Percentiles rank a stretch among this genome's conserved stretches.
phyloP scores from a whole-genome alignment of 1,140 invertebrate genomes.

The Saxidomus purpurata region DNA sequence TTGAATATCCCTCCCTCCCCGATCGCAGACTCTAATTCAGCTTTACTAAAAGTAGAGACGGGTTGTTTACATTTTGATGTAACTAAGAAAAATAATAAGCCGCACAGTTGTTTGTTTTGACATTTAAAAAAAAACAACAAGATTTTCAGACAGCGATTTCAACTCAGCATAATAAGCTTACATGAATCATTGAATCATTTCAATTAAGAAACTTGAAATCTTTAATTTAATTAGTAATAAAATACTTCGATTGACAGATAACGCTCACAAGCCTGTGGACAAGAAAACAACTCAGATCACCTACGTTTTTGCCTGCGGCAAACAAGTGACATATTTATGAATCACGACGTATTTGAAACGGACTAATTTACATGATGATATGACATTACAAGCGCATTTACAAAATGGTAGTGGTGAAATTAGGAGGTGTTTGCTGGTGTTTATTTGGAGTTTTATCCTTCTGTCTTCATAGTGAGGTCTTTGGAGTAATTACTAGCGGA shows the following conservation, averaged over 20 bases:
- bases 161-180: neutral
- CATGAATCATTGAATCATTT: neutral
- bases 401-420: conserved; percentile 6
- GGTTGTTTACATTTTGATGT: neutral
- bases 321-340: neutral
- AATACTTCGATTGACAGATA: conserved; percentile 8
- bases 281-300: neutral
- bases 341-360: neutral
- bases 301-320: conserved; percentile 12
- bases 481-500: neutral
- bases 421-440: neutral
- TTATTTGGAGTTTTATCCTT: neutral
- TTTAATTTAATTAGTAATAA: neutral
- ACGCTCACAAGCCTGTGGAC: neutral
- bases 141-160: neutral
- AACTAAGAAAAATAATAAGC: neutral
- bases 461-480: neutral
- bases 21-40: too few relatives aligned
- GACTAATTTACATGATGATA: neutral
- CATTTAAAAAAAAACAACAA: neutral
- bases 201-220: neutral
- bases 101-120: neutral
- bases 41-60: too few relatives aligned
- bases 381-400: conserved; percentile 11
- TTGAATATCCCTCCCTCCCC: too few relatives aligned